Conservation (phyloP, 92 coral and sea anemone species). For the Diadumene lineata region DNA sequence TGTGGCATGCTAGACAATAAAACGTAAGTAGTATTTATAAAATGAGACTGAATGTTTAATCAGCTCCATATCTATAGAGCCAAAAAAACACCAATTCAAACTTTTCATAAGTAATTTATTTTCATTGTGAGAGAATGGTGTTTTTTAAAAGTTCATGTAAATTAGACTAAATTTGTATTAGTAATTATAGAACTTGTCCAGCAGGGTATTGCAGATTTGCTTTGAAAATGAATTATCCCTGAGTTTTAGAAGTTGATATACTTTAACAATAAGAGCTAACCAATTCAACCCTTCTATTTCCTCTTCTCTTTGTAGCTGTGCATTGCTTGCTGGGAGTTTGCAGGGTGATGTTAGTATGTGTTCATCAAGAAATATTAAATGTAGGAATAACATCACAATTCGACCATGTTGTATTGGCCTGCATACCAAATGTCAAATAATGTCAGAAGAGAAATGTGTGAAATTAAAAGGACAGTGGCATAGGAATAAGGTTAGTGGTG, state of each 20-base stretch:
- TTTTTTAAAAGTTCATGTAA: too few relatives aligned
- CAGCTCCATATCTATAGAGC: constrained; percentile 1
- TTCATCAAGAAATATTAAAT: constrained; percentile 22
- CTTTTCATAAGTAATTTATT: not conserved
- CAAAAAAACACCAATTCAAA: not conserved
- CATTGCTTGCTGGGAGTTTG: not conserved
- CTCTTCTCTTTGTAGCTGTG: constrained; percentile 39
- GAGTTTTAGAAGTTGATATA: too few relatives aligned
- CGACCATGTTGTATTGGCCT: constrained; percentile 83
- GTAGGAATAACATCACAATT: constrained; percentile 59
- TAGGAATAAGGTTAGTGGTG: constrained; percentile 46
- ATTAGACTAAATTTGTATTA: too few relatives aligned
- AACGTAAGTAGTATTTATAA: too few relatives aligned
- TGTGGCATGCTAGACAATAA: constrained; percentile 78
- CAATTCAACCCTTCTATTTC: too few relatives aligned
- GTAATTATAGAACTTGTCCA: too few relatives aligned
- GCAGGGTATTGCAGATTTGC: too few relatives aligned
- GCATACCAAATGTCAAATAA: constrained; percentile 56
- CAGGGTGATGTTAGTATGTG: constrained; percentile 47
- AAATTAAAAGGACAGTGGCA: constrained; percentile 67
- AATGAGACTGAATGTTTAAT: too few relatives aligned
- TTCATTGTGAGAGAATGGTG: too few relatives aligned
- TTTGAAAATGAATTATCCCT: not conserved
- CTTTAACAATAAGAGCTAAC: too few relatives aligned
- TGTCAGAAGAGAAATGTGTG: constrained; percentile 53